Evolutionary conservation across 1,140 invertebrate species (phyloP), one percentile per base, ranked within the genome.

Genomic region (Diuraphis noxia): DNA sequence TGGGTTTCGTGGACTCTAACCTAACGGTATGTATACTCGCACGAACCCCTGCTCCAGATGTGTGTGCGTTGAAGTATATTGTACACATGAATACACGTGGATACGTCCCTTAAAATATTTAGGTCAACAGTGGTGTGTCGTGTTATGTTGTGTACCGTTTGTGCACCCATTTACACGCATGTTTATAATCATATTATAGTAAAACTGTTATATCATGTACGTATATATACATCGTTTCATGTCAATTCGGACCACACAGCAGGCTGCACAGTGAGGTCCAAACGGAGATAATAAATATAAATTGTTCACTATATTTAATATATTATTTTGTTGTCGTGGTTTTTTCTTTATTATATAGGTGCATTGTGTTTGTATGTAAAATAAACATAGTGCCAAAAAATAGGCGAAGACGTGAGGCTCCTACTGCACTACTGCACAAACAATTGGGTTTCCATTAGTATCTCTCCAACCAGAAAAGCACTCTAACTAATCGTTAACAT

Each of bases 21-120:
- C 77, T 91, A 91, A 91, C 89, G 89, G 89, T 91, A 36, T 30
- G 9, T 41, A 41, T 41, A 88, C 30, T 17, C 30, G 9, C n/a
- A n/a, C 49, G 36, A 40, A 72, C 40, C 23, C n/a, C 30, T 72
- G n/a, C 19, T 82, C 89, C 89, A 82, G 43, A 82, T 52, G 77
- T 52, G 34, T 43, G 77, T 52, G 9, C 23, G n/a, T 43, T 40
- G 23, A 56, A 56, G 34, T 40, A 56, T 52, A 36, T 30, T n/a
- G 40, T 43, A 43, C 79, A 17, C 82, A 34, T 19, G n/a, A 17
- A 25, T 40, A n/a, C 13, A n/a, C 43, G 25, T 21, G 40, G 56
- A 88, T 41, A 88, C 41, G n/a, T 91, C 89, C 89, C 46, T 40
- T 91, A 52, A 79, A 91, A 91, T 91, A 91, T 91, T 91, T 91